A percentile compares a stretch with the other conserved stretches of the same genome.
Conservation (phyloP, 2,113 vertebrate genomes). For the Colaptes auratus region DNA sequence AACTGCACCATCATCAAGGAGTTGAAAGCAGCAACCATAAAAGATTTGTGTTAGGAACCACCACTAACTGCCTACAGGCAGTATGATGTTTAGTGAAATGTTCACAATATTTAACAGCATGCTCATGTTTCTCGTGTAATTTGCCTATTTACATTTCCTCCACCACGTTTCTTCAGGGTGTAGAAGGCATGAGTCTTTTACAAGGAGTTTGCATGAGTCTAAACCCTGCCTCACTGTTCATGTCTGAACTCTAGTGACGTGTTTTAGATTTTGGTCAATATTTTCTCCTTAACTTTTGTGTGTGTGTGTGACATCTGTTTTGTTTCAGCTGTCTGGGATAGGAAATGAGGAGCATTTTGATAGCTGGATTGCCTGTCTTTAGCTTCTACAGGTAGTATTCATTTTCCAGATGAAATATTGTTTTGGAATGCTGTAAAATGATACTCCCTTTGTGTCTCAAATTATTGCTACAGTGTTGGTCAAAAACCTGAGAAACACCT, state of each 20-base stretch:
- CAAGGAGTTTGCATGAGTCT: background rate
- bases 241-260: background rate
- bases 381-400: background rate
- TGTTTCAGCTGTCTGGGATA: constrained; percentile 45
- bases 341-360: constrained; percentile 48
- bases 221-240: background rate
- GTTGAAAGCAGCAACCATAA: background rate
- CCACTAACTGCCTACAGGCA: background rate
- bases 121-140: background rate
- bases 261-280: background rate
- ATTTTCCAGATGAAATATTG: constrained; percentile 36
- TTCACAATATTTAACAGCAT: background rate
- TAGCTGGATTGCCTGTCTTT: constrained; percentile 1
- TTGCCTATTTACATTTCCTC: background rate
- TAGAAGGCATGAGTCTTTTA: background rate
- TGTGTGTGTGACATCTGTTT: constrained; percentile 33
- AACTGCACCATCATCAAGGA: background rate
- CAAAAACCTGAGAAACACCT: constrained; percentile 25
- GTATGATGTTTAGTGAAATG: background rate
- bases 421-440: constrained; percentile 50
- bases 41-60: background rate
- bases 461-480: constrained; percentile 16
- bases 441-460: constrained; percentile 43
- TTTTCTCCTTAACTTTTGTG: too few relatives aligned
- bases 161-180: background rate